These are phyloP conservation scores for Forbesichthys papilliferus DNA, from an alignment of 2,113 vertebrate species.

Conservation along the genomic window DNA sequence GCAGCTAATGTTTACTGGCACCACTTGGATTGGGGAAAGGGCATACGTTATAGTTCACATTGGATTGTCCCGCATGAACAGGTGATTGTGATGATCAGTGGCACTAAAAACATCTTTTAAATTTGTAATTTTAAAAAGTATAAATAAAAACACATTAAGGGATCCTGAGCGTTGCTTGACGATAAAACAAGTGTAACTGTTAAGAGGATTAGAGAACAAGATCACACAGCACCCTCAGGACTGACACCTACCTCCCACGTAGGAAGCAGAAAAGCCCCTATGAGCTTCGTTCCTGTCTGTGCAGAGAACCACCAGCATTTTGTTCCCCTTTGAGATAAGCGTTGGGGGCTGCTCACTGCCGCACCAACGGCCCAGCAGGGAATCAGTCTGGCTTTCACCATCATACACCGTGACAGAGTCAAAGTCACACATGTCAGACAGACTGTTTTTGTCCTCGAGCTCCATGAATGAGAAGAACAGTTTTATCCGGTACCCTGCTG, in stretches of 20 bases:
- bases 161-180: too few relatives aligned
- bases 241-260: conserved; percentile 85
- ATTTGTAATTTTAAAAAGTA: too few relatives aligned
- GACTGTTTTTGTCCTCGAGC: conserved; percentile 86
- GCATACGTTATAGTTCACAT: conserved; percentile 5
- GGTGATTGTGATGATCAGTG: not conserved
- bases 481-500: conserved; percentile 82
- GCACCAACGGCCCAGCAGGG: conserved; percentile 87
- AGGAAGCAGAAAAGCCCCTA: conserved; percentile 86
- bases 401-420: conserved; percentile 87
- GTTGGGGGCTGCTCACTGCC: conserved; percentile 77
- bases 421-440: conserved; percentile 86
- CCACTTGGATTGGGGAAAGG: conserved; percentile 73
- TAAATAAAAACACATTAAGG: too few relatives aligned
- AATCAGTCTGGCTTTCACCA: conserved; percentile 74
- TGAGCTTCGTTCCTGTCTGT: conserved; percentile 86
- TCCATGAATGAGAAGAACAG: conserved; percentile 88
- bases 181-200: too few relatives aligned
- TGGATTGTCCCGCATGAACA: conserved; percentile 3
- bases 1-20: conserved; percentile 93
- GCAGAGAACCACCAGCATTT: conserved; percentile 85
- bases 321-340: conserved; percentile 81
- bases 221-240: not conserved
- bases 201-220: not conserved
- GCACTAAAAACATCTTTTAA: too few relatives aligned